Base-by-base conservation (phyloP, 2,888 invertebrate genomes). In the Oxytorus armatus region DNA sequence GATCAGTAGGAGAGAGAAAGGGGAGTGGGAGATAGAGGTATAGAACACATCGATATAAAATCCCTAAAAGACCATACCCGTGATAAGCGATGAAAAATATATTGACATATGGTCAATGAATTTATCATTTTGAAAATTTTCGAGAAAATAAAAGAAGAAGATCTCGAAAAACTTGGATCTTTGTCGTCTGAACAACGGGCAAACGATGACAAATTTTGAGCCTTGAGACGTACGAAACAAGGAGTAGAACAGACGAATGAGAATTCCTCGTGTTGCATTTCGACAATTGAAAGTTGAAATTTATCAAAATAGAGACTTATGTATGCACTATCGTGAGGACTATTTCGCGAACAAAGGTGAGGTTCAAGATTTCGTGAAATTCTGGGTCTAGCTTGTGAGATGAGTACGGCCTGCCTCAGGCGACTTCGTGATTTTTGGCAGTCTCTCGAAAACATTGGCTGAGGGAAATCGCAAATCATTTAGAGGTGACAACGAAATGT, bases 321-420 rank as follows among this genome's bases (percentile, higher is more conserved):
- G 21, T 23, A 25, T 69, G 66, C 53, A 65, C 74, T 68, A 47
- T 65, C 39, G 63, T 29, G 4, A 33, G 82, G 75, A n/a, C n/a
- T n/a, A 77, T 21, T 61, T 29, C 11, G 33, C 72, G 77, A 59
- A 82, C 74, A 81, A 86, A 86, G 87, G 84, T 85, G 86, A 88
- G 87, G 85, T 87, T 87, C 86, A 86, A 85, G 82, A 77, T 57
- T 78, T 63, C 49, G 59, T 36, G 51, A 63, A 51, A 53, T 51
- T 44, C 63, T 57, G n/a, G 10, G 57, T 47, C 25, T 51, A 74
- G 73, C 70, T 51, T 33, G 21, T n/a, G n/a, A 23, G 33, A 51
- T 39, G n/a, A n/a, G n/a, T n/a, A n/a, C n/a, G n/a, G 39, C 51
- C 65, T 51, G 51, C 5, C n/a, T n/a, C n/a, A n/a, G 61, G 55